A percentile compares a stretch with the other conserved stretches of the same genome.
phyloP scores from a whole-genome alignment of 1,140 invertebrate species.

The Polypedilum pembai region DNA sequence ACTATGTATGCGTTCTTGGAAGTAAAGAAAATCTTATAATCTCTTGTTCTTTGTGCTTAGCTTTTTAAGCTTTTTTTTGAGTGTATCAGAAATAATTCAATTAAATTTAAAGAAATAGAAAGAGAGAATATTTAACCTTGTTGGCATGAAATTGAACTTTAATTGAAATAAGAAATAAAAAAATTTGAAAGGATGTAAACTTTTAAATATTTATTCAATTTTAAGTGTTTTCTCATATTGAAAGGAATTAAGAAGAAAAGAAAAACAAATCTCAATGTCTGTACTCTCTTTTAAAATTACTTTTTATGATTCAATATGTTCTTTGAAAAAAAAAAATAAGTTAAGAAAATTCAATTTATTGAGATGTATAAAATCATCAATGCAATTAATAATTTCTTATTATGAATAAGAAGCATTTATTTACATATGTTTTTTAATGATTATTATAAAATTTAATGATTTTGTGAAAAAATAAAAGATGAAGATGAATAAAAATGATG shows the following conservation, averaged over 20 bases:
- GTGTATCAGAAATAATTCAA: neutral
- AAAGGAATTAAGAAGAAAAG: neutral
- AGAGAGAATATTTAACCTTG: too few species aligned
- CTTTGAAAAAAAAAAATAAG: neutral
- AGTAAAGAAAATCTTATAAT: neutral
- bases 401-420: slow-evolving; percentile 3
- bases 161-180: neutral
- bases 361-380: slow-evolving; percentile 7
- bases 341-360: neutral
- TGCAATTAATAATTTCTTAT: neutral
- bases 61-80: neutral
- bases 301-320: too few species aligned
- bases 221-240: neutral
- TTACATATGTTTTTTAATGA: neutral
- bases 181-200: neutral
- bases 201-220: slow-evolving; percentile 3
- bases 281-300: neutral
- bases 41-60: slow-evolving; percentile 11
- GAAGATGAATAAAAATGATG: neutral
- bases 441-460: neutral
- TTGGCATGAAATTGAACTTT: neutral
- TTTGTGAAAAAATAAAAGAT: neutral
- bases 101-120: neutral
- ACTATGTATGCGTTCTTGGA: neutral
- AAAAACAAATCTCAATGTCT: neutral